Conservation (phyloP, 2,888 invertebrate species). For the Euphydryas editha region DNA sequence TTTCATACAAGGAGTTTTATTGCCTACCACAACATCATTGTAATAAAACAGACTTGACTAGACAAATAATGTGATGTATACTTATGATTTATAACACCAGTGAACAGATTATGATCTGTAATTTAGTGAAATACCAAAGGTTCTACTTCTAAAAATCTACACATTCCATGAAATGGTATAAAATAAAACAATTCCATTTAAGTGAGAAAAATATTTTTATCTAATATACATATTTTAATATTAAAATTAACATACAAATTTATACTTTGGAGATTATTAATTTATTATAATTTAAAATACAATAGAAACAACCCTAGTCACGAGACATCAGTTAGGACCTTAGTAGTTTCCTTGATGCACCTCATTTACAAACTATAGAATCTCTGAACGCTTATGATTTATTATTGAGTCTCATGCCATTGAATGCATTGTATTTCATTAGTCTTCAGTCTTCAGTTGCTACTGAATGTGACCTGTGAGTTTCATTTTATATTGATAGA, state of each 20-base stretch:
- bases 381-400: neutral
- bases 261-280: slow-evolving; percentile 31
- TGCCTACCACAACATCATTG: neutral
- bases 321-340: slow-evolving; percentile 5
- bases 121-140: too few species aligned
- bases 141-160: too few species aligned
- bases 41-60: too few species aligned
- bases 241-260: slow-evolving; percentile 29
- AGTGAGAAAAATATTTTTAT: slow-evolving; percentile 40
- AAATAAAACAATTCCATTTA: slow-evolving; percentile 13
- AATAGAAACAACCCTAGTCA: neutral
- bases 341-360: neutral
- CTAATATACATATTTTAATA: slow-evolving; percentile 31
- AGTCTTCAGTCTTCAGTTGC: slow-evolving; percentile 10
- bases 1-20: neutral
- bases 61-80: too few species aligned
- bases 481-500: neutral
- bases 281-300: slow-evolving; percentile 16
- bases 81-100: too few species aligned
- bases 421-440: neutral
- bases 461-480: neutral
- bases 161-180: neutral
- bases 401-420: neutral
- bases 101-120: too few species aligned
- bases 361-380: slow-evolving; percentile 1